Base-by-base conservation (phyloP, 2,797 vertebrate genomes). In the Stomatorhinus walkeri region DNA sequence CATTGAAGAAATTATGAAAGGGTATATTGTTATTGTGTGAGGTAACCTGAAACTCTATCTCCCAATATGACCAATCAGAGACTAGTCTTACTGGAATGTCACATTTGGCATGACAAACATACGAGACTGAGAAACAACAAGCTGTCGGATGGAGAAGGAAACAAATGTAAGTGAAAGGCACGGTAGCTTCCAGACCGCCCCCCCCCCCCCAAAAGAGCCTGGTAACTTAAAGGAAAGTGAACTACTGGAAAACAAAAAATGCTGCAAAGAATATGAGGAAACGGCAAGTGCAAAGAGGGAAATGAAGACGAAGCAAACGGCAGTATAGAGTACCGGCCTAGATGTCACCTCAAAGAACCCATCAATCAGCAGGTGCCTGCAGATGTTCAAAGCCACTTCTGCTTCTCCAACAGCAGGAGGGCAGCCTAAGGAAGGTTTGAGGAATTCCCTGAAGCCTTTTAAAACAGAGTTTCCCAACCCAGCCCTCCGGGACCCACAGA, bases 1-100 rank as follows among this genome's bases (percentile, higher is more conserved):
- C 93, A 90, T 89, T 87, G 93, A 94, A 93, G 93, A 93, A 94
- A 93, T 92, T 92, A 92, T 90, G 92, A 93, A 90, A 88, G 91
- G 91, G 90, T 92, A 90, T 83, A 90, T 88, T 91, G 92, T 89
- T 91, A 68, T 79, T 89, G 92, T 91, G 92, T 91, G 90, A 88
- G 89, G 89, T 91, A 90, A 89, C 87, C 90, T 87, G 90, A 89
- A 90, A 91, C 92, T 92, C 91, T 90, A 89, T 89, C 92, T 91
- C 91, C 93, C 93, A 93, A 93, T 92, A 87, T 88, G 51, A 56
- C 91, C 89, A 88, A 87, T 89, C 92, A 92, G 91, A 92, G 88
- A 90, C 89, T 90, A 89, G 91, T 91, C 81, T 59, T 87, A 91
- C 79, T 90, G 90, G 89, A 92, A 95, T 90, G 89, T 91, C 91